Evolutionary conservation across 1,140 invertebrate species (phyloP).

Genomic region (Drosophila orena): DNA sequence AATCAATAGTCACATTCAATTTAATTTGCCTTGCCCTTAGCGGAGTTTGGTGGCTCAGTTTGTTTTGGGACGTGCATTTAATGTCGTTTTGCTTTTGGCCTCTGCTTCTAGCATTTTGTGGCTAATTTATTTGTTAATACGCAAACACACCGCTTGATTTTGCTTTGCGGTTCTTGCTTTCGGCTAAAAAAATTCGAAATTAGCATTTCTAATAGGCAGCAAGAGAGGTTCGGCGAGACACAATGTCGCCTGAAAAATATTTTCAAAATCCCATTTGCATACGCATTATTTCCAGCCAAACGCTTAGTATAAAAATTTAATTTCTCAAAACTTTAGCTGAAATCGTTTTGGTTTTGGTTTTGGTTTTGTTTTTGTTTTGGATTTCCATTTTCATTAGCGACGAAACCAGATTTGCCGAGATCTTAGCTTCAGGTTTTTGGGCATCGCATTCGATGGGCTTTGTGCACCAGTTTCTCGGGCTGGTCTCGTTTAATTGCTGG

Average conservation of each 20-base stretch:
- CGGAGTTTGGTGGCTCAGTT: not conserved
- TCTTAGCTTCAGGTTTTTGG: not conserved
- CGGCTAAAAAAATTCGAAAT: conserved; percentile 54
- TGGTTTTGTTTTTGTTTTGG: conserved; percentile 27
- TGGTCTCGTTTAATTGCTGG: conserved; percentile 65
- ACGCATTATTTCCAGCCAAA: conserved; percentile 36
- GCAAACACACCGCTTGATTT: conserved; percentile 38
- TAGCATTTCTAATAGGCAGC: conserved; percentile 77
- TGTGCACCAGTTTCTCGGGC: conserved; percentile 64
- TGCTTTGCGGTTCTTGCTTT: conserved; percentile 24
- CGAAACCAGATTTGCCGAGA: not conserved
- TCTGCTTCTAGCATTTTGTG: conserved; percentile 46
- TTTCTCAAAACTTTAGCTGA: conserved; percentile 53
- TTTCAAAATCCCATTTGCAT: conserved; percentile 40
- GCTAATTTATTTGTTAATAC: conserved; percentile 78
- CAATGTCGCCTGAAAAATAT: conserved; percentile 63
- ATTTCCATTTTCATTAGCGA: conserved; percentile 51
- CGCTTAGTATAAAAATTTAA: conserved; percentile 72
- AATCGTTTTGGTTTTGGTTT: conserved; percentile 37
- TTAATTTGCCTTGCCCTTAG: not conserved
- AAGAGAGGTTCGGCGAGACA: conserved; percentile 61
- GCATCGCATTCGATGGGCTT: conserved; percentile 4
- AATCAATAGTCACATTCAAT: conserved; percentile 1
- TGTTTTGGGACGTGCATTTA: not conserved
- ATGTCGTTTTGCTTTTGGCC: conserved; percentile 18